These are phyloP conservation scores for Chelmon rostratus DNA, from an alignment of 2,797 vertebrate species.

Conservation along the genomic window DNA sequence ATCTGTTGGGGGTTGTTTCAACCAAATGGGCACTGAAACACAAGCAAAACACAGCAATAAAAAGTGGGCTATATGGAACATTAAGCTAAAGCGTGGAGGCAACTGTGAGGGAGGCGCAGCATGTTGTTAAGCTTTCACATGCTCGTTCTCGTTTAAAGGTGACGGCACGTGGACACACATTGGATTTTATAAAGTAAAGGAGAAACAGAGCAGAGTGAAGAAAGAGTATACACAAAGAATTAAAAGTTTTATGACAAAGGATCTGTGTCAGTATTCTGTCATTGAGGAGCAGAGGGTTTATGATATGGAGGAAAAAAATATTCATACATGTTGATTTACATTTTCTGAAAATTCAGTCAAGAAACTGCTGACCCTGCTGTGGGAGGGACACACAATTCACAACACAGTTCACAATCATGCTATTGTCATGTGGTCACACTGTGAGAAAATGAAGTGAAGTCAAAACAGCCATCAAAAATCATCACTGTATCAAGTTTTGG, in stretches of 20 bases:
- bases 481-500: not conserved
- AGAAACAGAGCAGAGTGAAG: not conserved
- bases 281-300: too few relatives aligned
- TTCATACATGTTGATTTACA: too few relatives aligned
- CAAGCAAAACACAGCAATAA: not conserved
- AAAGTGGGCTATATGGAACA: not conserved
- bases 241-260: not conserved
- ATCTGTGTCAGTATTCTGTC: not conserved
- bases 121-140: not conserved
- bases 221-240: not conserved
- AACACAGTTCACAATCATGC: too few relatives aligned
- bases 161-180: not conserved
- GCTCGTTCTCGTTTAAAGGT: not conserved
- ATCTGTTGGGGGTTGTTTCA: not conserved
- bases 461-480: not conserved
- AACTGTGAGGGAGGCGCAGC: not conserved
- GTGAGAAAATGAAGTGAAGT: not conserved
- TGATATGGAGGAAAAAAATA: too few relatives aligned
- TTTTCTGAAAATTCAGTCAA: too few relatives aligned
- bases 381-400: too few relatives aligned
- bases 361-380: not conserved
- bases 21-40: constrained; percentile 3
- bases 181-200: not conserved
- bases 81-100: not conserved
- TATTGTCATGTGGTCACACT: not conserved